Base-by-base conservation (phyloP, 2,797 vertebrate species). In the Myiotriccus ornatus region DNA sequence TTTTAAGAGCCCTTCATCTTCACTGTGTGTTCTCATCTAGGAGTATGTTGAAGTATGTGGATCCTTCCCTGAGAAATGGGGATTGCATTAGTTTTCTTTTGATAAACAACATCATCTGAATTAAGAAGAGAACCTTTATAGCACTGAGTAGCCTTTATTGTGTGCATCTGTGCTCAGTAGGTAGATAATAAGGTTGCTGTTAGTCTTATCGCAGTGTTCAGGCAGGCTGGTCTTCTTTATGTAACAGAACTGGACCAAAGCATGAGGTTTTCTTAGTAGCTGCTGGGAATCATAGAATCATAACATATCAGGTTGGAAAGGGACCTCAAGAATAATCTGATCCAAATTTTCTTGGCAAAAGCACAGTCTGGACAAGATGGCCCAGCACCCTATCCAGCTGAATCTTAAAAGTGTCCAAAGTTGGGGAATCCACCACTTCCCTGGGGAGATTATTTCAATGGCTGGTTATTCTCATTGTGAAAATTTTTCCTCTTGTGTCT, bases 131-230 rank as follows among this genome's bases (percentile, higher is more conserved):
- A 60, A 53, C 6, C 1, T 65, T 44, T 37, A 53, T 34, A 80
- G 27, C 12, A 50, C 17, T 65, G 22, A 53, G 3, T 60, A 43
- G 16, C 28, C 52, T 83, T 49, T 11, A 25, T 14, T 39, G 7
- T 52, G n/a, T 53, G 17, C 12, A 23, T 41, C 67, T 65, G 24
- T 43, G 5, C 67, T 93, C n/a, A 44, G 9, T 13, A 71, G 35
- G 28, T n/a, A 76, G 10, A 4, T 46, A 35, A 32, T 4, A 39
- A 84, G 28, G n/a, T 43, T 76, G 39, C 22, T 92, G 27, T 78
- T 21, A 9, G 32, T 47, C 39, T 89, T 78, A 57, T 0, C 0
- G 0, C 37, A 39, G 53, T 30, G n/a, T 46, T 77, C 43, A 59
- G 46, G 19, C 55, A 86, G 32, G 25, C 44, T 87, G 15, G 2